phyloP scores from a whole-genome alignment of 2,888 invertebrate genomes.

The Copidosoma aretas region DNA sequence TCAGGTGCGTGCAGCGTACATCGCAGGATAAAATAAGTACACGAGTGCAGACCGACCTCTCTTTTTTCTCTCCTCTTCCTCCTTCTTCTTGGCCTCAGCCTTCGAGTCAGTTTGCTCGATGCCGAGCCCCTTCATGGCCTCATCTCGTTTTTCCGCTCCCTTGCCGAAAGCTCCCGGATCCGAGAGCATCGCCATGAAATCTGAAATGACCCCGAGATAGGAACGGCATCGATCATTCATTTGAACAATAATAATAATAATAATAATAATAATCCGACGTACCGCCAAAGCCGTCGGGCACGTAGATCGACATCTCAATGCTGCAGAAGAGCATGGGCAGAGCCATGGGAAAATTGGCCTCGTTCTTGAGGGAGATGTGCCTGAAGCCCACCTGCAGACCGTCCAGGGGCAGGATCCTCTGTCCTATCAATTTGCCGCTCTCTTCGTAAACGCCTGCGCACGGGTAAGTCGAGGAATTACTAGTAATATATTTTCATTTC shows the following conservation, averaged over 20 bases:
- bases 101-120: slow-evolving; percentile 66
- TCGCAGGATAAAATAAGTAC: not conserved
- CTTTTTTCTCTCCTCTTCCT: slow-evolving; percentile 59
- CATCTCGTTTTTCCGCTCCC: slow-evolving; percentile 69
- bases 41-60: slow-evolving; percentile 44
- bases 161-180: slow-evolving; percentile 85
- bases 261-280: not conserved
- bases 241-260: no score
- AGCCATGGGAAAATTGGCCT: slow-evolving; percentile 74
- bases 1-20: not conserved
- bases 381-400: slow-evolving; percentile 74
- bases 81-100: slow-evolving; percentile 59
- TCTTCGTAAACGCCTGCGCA: slow-evolving; percentile 71
- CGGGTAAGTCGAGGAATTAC: no score
- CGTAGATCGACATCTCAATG: slow-evolving; percentile 74
- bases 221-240: not conserved
- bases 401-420: slow-evolving; percentile 74
- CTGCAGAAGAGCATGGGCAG: slow-evolving; percentile 74
- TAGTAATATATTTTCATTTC: no score
- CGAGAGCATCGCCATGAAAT: slow-evolving; percentile 96
- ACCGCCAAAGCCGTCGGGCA: slow-evolving; percentile 76
- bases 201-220: slow-evolving; percentile 67
- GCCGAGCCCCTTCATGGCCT: slow-evolving; percentile 74
- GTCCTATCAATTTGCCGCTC: slow-evolving; percentile 73
- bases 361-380: slow-evolving; percentile 74